Base-by-base conservation (phyloP, 2,113 vertebrate species). In the Oncorhynchus kisutch region DNA sequence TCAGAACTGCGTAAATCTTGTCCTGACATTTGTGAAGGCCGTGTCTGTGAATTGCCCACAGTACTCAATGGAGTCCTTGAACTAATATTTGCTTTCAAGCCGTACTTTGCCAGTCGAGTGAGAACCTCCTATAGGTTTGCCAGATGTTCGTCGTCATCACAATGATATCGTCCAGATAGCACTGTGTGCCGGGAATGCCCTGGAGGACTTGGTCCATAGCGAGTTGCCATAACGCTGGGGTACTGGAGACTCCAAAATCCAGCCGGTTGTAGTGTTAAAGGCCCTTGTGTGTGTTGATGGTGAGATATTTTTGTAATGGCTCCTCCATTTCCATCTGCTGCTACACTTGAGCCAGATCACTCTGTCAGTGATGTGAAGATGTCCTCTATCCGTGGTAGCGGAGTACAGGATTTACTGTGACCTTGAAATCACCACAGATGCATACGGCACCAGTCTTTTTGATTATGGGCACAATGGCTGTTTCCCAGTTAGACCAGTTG, bases 1-100 rank as follows among this genome's bases (percentile, higher is more conserved):
- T 59, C 13, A 77, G 12, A 5, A 71, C 22, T 14, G 70, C 51
- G 20, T 60, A n/a, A 4, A 72, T 31, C 11, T 81, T 78, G 64
- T 84, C 51, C 27, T 27, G 67, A 18, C 54, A 48, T 34, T 72
- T 75, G 49, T 74, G 74, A 7, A 79, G 48, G 27, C 25, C 49
- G 7, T 77, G 27, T 16, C 54, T 48, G 62, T 79, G 80, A 27
- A 79, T 72, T 79, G 81, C 11, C 71, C 82, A 67, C 59, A 78
- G 74, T 76, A 76, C 66, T 72, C 39, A 5, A 73, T 22, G 31
- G 54, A 64, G 9, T 72, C 64, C 48, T 79, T 74, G 22, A 83
- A 81, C n/a, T 70, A 72, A 31, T 49, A 72, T 13, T 73, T 75
- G 8, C 48, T 49, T 51, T 71, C 9, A 81, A 16, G 14, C 5